Evolutionary conservation across 2,888 invertebrate species (phyloP).

Genomic region (Meiosimyza decipiens): DNA sequence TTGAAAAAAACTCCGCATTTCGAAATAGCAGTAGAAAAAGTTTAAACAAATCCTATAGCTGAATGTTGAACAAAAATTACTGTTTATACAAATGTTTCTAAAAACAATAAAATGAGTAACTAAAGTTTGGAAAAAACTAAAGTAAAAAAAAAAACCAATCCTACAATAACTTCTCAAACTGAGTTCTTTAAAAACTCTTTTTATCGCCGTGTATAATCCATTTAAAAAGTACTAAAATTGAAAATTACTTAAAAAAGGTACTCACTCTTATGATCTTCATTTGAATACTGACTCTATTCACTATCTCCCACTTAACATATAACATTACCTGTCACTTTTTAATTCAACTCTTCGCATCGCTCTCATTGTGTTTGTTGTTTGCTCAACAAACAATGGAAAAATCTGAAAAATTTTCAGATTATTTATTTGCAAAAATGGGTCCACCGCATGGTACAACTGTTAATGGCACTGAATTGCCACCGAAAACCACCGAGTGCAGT

Average conservation of each 20-base stretch:
- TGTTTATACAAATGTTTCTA: too few relatives aligned
- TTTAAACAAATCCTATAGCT: too few relatives aligned
- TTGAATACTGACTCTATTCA: neutral
- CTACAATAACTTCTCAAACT: neutral
- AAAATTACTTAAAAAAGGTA: too few relatives aligned
- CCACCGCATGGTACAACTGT: conserved; percentile 70
- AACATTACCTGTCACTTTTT: neutral
- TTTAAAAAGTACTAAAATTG: too few relatives aligned
- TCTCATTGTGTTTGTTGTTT: conserved; percentile 21
- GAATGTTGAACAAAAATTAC: too few relatives aligned
- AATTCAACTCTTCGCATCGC: conserved; percentile 32
- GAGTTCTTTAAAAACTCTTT: neutral
- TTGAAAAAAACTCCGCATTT: too few relatives aligned
- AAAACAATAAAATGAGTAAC: too few relatives aligned
- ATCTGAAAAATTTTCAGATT: conserved; percentile 80
- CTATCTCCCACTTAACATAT: neutral
- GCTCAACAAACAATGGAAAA: conserved; percentile 69
- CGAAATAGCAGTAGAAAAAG: too few relatives aligned
- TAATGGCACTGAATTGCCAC: conserved; percentile 67
- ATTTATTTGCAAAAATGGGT: conserved; percentile 84
- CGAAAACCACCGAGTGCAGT: conserved; percentile 72
- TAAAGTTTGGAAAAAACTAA: too few relatives aligned
- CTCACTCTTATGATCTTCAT: too few relatives aligned
- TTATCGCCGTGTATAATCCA: conserved; percentile 14
- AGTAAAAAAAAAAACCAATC: neutral